Conservation (phyloP, 2,888 invertebrate species). For the Drosophila birchii region DNA sequence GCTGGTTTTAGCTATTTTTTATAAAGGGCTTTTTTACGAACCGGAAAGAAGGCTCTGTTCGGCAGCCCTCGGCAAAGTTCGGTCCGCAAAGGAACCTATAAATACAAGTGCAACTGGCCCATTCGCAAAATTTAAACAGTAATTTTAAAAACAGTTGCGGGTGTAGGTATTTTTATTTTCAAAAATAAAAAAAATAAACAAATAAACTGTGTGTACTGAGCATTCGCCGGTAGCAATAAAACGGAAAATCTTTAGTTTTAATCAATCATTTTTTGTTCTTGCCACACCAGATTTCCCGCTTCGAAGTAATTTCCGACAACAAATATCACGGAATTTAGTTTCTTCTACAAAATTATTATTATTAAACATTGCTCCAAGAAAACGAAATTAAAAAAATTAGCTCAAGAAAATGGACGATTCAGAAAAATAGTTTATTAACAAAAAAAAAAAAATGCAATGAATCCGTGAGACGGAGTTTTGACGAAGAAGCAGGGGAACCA, state of each 20-base stretch:
- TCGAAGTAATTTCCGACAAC: constrained; percentile 14
- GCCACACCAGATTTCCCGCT: constrained; percentile 1
- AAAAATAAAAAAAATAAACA: not conserved
- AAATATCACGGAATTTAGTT: constrained; percentile 21
- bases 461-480: constrained; percentile 23
- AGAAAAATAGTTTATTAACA: constrained; percentile 24
- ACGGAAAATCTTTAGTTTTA: not conserved
- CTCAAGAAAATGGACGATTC: not conserved
- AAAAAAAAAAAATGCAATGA: constrained; percentile 25
- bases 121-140: not conserved
- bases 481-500: constrained; percentile 39
- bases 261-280: not conserved
- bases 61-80: not conserved
- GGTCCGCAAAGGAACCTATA: not conserved
- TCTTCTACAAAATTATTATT: constrained; percentile 10
- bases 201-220: not conserved
- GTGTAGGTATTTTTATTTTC: constrained; percentile 5
- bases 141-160: constrained; percentile 4
- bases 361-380: not conserved
- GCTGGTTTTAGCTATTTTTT: not conserved
- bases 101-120: not conserved
- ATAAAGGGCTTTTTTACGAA: not conserved
- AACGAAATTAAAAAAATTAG: not conserved
- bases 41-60: not conserved
- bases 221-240: not conserved